phyloP scores from a whole-genome alignment of 2,113 vertebrate genomes.

The Psilopogon haemacephalus region DNA sequence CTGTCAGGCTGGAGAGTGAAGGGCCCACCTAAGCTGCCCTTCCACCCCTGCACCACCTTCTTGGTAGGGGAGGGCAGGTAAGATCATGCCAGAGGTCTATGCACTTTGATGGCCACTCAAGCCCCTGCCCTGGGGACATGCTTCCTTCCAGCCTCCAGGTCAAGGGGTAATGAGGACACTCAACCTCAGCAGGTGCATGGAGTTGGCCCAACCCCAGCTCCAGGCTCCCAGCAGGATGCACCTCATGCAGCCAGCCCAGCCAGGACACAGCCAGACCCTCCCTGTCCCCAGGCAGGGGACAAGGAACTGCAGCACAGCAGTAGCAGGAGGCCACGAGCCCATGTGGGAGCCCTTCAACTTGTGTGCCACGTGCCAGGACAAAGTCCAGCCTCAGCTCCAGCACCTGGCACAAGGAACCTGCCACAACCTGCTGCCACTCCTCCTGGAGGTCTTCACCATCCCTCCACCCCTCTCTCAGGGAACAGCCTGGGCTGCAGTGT shows the following conservation, averaged over 20 bases:
- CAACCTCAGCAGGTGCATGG: background rate
- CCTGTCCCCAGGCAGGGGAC: background rate
- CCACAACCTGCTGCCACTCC: background rate
- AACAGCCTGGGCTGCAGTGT: rapidly evolving
- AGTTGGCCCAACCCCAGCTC: background rate
- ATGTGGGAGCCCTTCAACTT: rapidly evolving
- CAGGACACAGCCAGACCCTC: background rate
- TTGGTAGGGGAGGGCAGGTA: rapidly evolving
- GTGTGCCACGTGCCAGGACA: background rate
- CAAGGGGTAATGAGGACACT: background rate
- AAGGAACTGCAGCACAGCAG: rapidly evolving
- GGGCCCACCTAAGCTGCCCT: background rate
- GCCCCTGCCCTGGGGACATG: rapidly evolving
- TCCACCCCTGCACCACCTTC: background rate
- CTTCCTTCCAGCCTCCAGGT: rapidly evolving
- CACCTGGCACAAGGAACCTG: too few relatives aligned
- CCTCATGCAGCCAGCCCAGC: background rate
- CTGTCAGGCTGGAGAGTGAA: rapidly evolving
- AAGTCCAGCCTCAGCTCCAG: background rate
- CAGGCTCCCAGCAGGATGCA: background rate
- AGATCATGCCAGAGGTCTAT: background rate
- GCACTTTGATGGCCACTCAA: background rate
- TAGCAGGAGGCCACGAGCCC: background rate
- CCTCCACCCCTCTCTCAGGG: rapidly evolving
- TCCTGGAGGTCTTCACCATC: rapidly evolving